phyloP scores from a whole-genome alignment of 2,888 invertebrate species.

The Leucoptera coffeella region DNA sequence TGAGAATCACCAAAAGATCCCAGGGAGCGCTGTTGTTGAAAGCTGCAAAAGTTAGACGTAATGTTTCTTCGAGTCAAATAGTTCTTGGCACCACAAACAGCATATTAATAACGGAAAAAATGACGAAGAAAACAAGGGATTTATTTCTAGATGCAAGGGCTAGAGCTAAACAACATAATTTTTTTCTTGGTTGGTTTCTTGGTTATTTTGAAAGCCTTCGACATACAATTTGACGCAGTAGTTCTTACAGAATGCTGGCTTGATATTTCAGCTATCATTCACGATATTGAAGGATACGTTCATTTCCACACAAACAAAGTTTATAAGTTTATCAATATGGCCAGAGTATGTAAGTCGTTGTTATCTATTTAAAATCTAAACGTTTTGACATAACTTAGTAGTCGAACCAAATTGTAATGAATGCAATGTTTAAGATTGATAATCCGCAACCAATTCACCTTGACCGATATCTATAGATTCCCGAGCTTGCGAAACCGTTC shows the following conservation, averaged over 20 bases:
- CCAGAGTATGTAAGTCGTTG: no score
- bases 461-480: slow-evolving; percentile 6
- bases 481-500: slow-evolving; percentile 5
- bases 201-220: background rate
- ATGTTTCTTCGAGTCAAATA: slow-evolving; percentile 4
- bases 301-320: no score
- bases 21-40: slow-evolving; percentile 1
- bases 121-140: slow-evolving; percentile 6
- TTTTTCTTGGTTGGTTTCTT: slow-evolving; percentile 6
- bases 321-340: slow-evolving; percentile 6
- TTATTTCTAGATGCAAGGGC: slow-evolving; percentile 7
- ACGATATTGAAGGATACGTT: slow-evolving; percentile 2
- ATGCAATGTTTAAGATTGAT: slow-evolving; percentile 5
- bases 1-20: background rate
- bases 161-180: slow-evolving; percentile 2
- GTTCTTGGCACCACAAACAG: slow-evolving; percentile 4
- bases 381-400: slow-evolving; percentile 3
- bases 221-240: background rate
- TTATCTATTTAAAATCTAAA: slow-evolving; percentile 5
- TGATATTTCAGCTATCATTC: slow-evolving; percentile 4
- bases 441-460: background rate
- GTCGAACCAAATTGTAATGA: slow-evolving; percentile 6
- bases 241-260: slow-evolving; percentile 6
- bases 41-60: slow-evolving; percentile 7
- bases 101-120: slow-evolving; percentile 7